Percentiles rank a stretch among this genome's conserved stretches.
These are phyloP conservation scores for Rhincodon typus DNA, from an alignment of 2,797 vertebrate species.

Conservation along the genomic window DNA sequence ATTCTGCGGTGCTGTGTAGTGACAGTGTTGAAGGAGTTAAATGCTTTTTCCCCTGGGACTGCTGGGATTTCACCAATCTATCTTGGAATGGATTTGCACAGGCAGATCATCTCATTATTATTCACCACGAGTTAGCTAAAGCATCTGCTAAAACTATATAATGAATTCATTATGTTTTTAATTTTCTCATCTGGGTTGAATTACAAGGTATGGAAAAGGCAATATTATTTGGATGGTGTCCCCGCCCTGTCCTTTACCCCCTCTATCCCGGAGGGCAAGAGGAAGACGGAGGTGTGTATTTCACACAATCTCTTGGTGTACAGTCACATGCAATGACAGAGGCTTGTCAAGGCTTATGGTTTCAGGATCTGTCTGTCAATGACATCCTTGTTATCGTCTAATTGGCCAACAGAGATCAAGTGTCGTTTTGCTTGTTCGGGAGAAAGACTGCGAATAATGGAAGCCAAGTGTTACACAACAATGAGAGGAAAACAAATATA, in stretches of 20 bases:
- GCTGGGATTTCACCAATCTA: neutral
- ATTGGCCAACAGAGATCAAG: neutral
- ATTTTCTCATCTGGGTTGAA: slow-evolving; percentile 31
- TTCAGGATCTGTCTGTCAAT: neutral
- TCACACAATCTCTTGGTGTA: neutral
- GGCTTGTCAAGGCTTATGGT: neutral
- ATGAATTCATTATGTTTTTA: slow-evolving; percentile 33
- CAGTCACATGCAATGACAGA: neutral
- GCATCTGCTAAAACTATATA: neutral
- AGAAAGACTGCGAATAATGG: neutral
- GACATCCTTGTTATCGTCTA: neutral
- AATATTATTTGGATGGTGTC: neutral
- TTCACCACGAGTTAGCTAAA: neutral
- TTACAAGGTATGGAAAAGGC: neutral
- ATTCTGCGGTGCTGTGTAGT: neutral
- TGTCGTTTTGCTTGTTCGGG: neutral
- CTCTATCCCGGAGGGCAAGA: neutral
- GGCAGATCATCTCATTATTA: neutral
- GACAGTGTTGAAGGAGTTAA: neutral
- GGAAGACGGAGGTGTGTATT: neutral
- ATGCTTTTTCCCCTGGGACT: neutral
- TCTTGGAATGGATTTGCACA: neutral
- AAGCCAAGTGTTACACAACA: neutral
- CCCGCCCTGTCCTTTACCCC: neutral
- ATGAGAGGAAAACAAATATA: neutral